Percentiles rank a stretch among this genome's conserved stretches.
Conservation (phyloP, 92 coral and sea anemone species). For the Hydrozoanthus gracilis region DNA sequence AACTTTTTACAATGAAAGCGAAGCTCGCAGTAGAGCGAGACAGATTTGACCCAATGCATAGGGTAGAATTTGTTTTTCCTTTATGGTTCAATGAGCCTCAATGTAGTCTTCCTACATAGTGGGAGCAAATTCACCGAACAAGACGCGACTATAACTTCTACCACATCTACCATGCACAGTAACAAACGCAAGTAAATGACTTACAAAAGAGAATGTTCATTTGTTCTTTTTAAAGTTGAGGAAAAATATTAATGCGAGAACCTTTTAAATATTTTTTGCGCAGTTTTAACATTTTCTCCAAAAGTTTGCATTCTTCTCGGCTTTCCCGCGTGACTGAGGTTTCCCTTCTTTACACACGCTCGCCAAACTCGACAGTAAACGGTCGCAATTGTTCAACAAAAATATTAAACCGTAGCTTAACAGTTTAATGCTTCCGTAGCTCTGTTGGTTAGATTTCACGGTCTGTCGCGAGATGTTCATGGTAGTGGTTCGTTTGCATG, state of each 20-base stretch:
- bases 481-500: constrained; percentile 18
- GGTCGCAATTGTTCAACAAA: background rate
- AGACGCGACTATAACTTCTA: background rate
- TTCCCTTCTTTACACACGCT: constrained; percentile 5
- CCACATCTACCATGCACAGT: too few relatives aligned
- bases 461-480: constrained; percentile 38
- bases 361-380: background rate
- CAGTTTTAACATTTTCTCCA: background rate
- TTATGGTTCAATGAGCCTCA: constrained; percentile 88
- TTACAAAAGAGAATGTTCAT: background rate
- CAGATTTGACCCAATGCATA: constrained; percentile 40
- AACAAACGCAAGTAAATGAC: background rate
- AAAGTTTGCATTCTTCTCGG: background rate
- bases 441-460: constrained; percentile 39
- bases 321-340: background rate
- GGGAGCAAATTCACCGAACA: background rate
- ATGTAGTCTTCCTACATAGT: background rate
- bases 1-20: constrained; percentile 44
- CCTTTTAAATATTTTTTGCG: background rate
- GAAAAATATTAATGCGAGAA: background rate
- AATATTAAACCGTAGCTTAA: constrained; percentile 14
- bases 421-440: constrained; percentile 48
- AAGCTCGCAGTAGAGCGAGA: constrained; percentile 49
- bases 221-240: background rate
- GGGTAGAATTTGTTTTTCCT: constrained; percentile 68